Base-by-base conservation (phyloP, 30 jellyfish, hydroid and myxozoan species). In the Aurelia aurita complex sp. Pacific region DNA sequence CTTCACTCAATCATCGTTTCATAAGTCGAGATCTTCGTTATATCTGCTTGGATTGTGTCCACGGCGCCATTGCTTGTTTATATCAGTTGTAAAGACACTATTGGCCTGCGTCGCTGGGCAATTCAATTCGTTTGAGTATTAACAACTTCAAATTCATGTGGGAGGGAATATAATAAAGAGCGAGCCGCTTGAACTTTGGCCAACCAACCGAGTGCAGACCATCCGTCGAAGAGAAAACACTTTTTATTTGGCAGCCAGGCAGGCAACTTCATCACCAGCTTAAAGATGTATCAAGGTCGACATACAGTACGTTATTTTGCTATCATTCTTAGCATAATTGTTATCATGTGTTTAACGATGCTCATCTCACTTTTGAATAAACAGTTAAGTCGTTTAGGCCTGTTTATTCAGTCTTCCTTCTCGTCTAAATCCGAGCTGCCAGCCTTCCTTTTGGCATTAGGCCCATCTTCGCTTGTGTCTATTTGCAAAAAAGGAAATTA, bases 281-380 rank as follows among this genome's bases (percentile, higher is more conserved):
- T 36, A 33, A 69, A 53, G 76, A 94, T 94, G 99, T 94, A 94
- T 67, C 99, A 89, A 83, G 99, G 99, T 34, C 84, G 99, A 76
- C 99, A 94, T 81, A 94, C 99, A 82, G 99, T 94, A 54, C 34
- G 98, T 36, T 60, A 16, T 60, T 60, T 19, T 14, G 69, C 32
- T 60, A 60, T 60, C 32, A 14, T 60, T 60, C 32, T 60, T 14
- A 60, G 10, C 69, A 60, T 60, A 19, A 14, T 60, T 16, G 32
- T 14, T 60, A 19, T 60, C 52, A 40, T 60, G 32, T 14, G 32
- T 16, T 60, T 60, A 6, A 60, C 69, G 69, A 60, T 16, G 69
- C 52, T 40, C 52, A 40, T 40, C 52, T 40, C 52, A 40, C 52
- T 40, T 40, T 60, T 16, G 69, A 60, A 60, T 60, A 60, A 60